Evolutionary conservation across 2,113 vertebrate genomes (phyloP), one percentile per base, ranked within the genome.

Genomic region (western clawed frog (Xenopus tropicalis)): DNA sequence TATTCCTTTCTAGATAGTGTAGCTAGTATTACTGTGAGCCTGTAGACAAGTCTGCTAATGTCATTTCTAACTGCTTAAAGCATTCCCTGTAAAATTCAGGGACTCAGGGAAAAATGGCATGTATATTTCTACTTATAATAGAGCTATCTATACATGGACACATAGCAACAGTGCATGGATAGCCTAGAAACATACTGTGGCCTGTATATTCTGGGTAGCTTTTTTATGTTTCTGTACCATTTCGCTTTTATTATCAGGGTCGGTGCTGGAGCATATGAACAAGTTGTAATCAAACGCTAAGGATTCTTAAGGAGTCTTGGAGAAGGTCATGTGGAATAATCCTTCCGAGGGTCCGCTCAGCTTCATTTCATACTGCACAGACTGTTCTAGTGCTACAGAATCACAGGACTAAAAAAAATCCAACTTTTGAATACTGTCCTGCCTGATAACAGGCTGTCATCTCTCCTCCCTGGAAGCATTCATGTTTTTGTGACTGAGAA

Each of bases 271-370:
- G 89, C 93, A 20, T 98, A 93, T 66, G 95, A 98, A 82, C 96
- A 98, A 89, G 96, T 98, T 71, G 94, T 98, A 85, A 96, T 98
- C 80, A 96, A 95, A 85, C 93, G 84, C 77, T 96, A 93, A 85
- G 81, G 78, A 65, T 69, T 61, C 73, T 76, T n/a, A n/a, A n/a
- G n/a, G n/a, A n/a, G 11, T 10, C 51, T 65, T 21, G 3, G 1
- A 71, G 3, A 24, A 0, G 6, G 6, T 16, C 10, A 17, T 17
- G 11, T 17, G 56, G 43, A 61, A 11, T 22, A 61, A 51, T 48
- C 23, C 12, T 12, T 43, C n/a, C 9, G 13, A 11, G 37, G 23
- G 52, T 54, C 43, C 72, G 42, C 42, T 19, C 72, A 20, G 21
- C 20, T 43, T n/a, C 24, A 56, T 67, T 59, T 25, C 25, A 29